Conservation (phyloP, 2,797 vertebrate genomes). For the Mycteria americana region DNA sequence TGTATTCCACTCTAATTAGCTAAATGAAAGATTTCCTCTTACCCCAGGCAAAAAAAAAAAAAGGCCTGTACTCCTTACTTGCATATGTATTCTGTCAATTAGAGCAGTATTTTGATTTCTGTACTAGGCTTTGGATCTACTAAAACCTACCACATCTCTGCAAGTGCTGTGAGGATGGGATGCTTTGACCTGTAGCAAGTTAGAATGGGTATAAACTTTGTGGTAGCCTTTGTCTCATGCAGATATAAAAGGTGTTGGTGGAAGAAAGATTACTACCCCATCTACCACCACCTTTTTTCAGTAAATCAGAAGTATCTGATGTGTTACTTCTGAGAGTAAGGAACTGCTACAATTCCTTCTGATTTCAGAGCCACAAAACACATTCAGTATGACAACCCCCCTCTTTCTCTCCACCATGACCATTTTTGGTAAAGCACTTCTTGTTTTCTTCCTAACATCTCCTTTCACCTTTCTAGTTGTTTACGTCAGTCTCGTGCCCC, state of each 20-base stretch:
- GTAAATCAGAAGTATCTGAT: not conserved
- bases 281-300: not conserved
- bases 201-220: not conserved
- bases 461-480: not conserved
- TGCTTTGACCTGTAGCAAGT: not conserved
- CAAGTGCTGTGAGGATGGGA: not conserved
- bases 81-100: not conserved
- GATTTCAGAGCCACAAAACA: not conserved
- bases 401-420: not conserved
- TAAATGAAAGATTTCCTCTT: not conserved
- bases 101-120: not conserved
- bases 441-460: not conserved
- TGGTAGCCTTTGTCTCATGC: not conserved
- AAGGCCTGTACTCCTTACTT: not conserved
- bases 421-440: not conserved
- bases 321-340: not conserved
- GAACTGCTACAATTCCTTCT: not conserved
- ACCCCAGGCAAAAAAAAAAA: not conserved
- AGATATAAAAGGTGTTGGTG: not conserved
- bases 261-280: not conserved
- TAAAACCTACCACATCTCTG: not conserved
- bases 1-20: not conserved
- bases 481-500: not conserved
- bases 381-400: not conserved
- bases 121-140: not conserved